phyloP scores from a whole-genome alignment of 64 coral and sea anemone species.

The Stichodactyla helianthus region DNA sequence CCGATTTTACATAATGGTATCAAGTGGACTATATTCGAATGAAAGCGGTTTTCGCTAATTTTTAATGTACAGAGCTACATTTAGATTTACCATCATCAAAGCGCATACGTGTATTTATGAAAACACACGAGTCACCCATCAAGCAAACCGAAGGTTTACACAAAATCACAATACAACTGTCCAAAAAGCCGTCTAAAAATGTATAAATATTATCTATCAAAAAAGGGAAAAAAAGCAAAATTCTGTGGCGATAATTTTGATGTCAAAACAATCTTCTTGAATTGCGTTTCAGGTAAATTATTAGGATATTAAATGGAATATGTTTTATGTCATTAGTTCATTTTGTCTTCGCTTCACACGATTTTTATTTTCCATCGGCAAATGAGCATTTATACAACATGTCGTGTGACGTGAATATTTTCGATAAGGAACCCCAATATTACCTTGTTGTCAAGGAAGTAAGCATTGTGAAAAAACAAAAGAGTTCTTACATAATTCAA shows the following conservation, averaged over 20 bases:
- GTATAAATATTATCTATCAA: neutral
- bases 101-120: too few species aligned
- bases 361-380: neutral
- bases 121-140: too few species aligned
- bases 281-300: too few species aligned
- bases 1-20: neutral
- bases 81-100: too few species aligned
- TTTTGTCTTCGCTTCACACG: neutral
- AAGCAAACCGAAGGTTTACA: too few species aligned
- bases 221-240: too few species aligned
- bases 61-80: too few species aligned
- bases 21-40: neutral
- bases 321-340: neutral
- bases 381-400: neutral
- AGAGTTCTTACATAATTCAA: neutral
- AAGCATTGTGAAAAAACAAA: neutral
- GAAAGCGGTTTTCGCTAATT: neutral
- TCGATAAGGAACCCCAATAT: neutral
- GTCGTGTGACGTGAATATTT: neutral
- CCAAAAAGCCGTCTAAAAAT: too few species aligned
- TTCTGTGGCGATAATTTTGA: too few species aligned
- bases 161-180: too few species aligned
- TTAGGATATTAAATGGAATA: too few species aligned
- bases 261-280: too few species aligned
- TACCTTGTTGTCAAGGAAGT: neutral